Base-by-base conservation (phyloP, 2,113 vertebrate species). In the Eptesicus fuscus region DNA sequence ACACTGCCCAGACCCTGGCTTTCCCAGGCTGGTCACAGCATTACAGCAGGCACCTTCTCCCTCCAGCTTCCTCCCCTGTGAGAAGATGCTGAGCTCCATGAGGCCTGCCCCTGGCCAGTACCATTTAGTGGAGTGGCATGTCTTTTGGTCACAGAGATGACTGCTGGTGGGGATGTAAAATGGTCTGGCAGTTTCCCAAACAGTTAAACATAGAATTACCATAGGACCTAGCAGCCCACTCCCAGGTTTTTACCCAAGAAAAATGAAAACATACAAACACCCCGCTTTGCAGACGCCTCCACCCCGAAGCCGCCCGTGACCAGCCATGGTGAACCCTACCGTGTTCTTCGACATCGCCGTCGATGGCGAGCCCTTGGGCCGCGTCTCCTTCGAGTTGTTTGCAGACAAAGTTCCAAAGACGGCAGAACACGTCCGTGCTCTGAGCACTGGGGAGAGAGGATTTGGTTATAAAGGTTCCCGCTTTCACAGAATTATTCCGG, bases 61-160 rank as follows among this genome's bases (percentile, higher is more conserved):
- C 9, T 0, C 10, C 61, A 28, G 49, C 0, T 0, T 22, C 40
- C 9, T 12, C 2, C 20, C 13, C 28, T 9, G 10, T 0, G 1
- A n/a, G 35, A n/a, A 67, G 61, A 49, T 1, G 40, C 79, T 11
- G n/a, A 6, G 4, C 9, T 44, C 22, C 5, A 30, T 1, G 28
- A 30, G 51, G 51, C 22, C 22, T 59, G 51, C 40, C 28, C 0
- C 1, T 0, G 11, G n/a, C 32, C 28, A 17, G 53, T 20, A 7
- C 7, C 10, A 0, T 9, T 17, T 20, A 12, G 63, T 20, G n/a
- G 28, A 42, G 14, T 1, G 4, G 40, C 14, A 1, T 35, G 35
- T 4, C 8, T 44, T 61, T 10, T 49, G 22, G 61, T 35, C 42
- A 6, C 63, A 47, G 70, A 69, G 71, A 30, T 4, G 28, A 59